Evolutionary conservation across 2,888 invertebrate species (phyloP).

Genomic region (Boloria euphrosyne): DNA sequence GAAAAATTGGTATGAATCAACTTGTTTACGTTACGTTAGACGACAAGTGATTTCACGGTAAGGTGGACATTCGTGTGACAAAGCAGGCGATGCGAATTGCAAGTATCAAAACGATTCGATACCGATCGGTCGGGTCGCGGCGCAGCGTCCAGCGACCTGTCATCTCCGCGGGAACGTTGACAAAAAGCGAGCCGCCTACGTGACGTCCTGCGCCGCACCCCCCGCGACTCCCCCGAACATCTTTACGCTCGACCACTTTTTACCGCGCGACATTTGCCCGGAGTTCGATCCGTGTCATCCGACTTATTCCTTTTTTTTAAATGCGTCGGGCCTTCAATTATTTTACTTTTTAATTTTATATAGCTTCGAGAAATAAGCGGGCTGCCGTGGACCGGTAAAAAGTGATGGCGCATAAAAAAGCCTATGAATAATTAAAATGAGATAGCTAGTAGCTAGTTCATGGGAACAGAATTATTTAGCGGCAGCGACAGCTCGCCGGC

Average conservation of each 20-base stretch:
- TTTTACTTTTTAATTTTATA: constrained; percentile 80
- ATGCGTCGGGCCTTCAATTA: constrained; percentile 76
- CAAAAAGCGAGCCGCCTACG: constrained; percentile 81
- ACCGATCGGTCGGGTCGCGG: constrained; percentile 57
- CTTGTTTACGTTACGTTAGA: neutral
- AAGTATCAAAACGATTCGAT: constrained; percentile 69
- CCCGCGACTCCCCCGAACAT: constrained; percentile 47
- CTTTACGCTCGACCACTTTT: constrained; percentile 76
- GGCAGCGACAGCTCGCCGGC: constrained; percentile 71
- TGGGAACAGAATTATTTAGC: constrained; percentile 79
- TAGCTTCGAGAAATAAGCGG: constrained; percentile 64
- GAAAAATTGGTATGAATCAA: neutral
- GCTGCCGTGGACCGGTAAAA: constrained; percentile 74
- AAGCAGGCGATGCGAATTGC: constrained; percentile 39
- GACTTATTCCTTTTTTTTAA: constrained; percentile 81
- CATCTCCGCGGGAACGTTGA: constrained; percentile 82
- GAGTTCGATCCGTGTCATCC: constrained; percentile 83
- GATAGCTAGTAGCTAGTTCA: constrained; percentile 81
- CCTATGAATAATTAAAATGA: constrained; percentile 82
- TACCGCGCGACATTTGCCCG: constrained; percentile 82
- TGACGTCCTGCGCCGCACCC: constrained; percentile 71
- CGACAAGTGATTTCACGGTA: constrained; percentile 19
- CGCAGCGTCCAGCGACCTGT: constrained; percentile 79
- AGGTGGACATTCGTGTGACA: constrained; percentile 21
- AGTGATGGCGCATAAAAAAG: constrained; percentile 77